A percentile compares a stretch with the other conserved stretches of the same genome.
Evolutionary conservation across 2,888 invertebrate genomes (phyloP).

Genomic region (Chelonus formosanus): DNA sequence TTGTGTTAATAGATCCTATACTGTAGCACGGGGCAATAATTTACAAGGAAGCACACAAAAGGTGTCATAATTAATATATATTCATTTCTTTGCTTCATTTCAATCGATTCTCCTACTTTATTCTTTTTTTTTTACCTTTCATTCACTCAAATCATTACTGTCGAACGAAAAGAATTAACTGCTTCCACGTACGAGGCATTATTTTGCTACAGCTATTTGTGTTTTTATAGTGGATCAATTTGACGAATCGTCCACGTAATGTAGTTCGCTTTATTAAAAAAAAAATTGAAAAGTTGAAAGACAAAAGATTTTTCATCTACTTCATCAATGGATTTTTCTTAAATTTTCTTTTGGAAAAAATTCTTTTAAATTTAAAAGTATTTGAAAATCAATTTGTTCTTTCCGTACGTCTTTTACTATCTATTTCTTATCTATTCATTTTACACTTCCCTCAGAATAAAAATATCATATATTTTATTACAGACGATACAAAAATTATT

Average conservation of each 20-base stretch:
- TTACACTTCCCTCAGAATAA: neutral
- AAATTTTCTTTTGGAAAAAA: no score
- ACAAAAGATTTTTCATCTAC: no score
- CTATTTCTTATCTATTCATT: neutral
- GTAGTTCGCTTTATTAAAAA: neutral
- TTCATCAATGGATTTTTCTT: no score
- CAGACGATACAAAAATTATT: slow-evolving; percentile 29
- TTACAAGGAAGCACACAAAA: slow-evolving; percentile 39
- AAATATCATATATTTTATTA: slow-evolving; percentile 17
- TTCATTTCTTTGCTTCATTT: slow-evolving; percentile 23
- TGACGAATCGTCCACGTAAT: slow-evolving; percentile 11
- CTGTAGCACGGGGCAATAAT: slow-evolving; percentile 39
- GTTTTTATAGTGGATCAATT: slow-evolving; percentile 21
- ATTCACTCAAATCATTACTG: slow-evolving; percentile 42
- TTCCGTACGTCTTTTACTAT: no score
- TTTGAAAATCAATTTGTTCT: no score
- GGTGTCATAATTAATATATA: slow-evolving; percentile 53
- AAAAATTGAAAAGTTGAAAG: neutral
- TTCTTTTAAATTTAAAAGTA: no score
- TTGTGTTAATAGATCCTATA: slow-evolving; percentile 55
- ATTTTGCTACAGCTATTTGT: slow-evolving; percentile 23
- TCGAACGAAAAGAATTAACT: slow-evolving; percentile 45
- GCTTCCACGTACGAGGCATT: slow-evolving; percentile 18
- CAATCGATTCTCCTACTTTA: neutral
- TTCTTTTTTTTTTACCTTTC: neutral